phyloP scores from a whole-genome alignment of 1,140 invertebrate species.

The Heliconius melpomene region DNA sequence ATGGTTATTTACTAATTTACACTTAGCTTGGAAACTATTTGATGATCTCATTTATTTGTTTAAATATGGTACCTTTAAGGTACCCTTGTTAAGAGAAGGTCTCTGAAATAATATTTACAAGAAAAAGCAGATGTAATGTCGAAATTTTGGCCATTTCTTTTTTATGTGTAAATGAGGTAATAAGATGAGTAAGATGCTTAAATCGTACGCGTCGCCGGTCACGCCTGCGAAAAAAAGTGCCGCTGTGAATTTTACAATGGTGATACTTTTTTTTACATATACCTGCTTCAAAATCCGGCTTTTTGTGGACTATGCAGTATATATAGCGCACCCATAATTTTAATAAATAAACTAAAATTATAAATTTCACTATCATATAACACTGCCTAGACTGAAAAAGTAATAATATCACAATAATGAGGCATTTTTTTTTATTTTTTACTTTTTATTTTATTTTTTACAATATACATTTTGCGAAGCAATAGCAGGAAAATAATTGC shows the following conservation, averaged over 20 bases:
- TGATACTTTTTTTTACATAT: too few relatives aligned
- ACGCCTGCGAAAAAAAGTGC: not conserved
- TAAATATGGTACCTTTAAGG: not conserved
- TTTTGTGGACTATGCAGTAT: too few relatives aligned
- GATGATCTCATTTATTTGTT: conserved; percentile 11
- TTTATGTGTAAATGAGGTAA: conserved; percentile 3
- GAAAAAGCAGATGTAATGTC: not conserved
- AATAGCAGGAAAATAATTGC: too few relatives aligned
- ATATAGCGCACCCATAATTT: not conserved
- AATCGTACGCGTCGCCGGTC: not conserved
- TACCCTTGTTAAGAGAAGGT: not conserved
- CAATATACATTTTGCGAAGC: too few relatives aligned
- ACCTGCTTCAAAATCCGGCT: too few relatives aligned
- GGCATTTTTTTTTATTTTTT: too few relatives aligned
- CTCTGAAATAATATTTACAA: not conserved
- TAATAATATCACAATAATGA: too few relatives aligned
- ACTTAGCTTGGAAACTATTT: conserved; percentile 14
- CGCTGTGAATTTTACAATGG: not conserved
- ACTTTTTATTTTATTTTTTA: too few relatives aligned
- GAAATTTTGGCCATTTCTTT: not conserved
- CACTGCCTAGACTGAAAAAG: too few relatives aligned
- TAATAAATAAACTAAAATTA: too few relatives aligned
- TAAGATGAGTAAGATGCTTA: not conserved
- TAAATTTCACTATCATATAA: not conserved
- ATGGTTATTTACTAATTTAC: conserved; percentile 19